Evolutionary conservation across 2,888 invertebrate species (phyloP), one percentile per base, ranked within the genome.

Genomic region (Mylabris sibirica): DNA sequence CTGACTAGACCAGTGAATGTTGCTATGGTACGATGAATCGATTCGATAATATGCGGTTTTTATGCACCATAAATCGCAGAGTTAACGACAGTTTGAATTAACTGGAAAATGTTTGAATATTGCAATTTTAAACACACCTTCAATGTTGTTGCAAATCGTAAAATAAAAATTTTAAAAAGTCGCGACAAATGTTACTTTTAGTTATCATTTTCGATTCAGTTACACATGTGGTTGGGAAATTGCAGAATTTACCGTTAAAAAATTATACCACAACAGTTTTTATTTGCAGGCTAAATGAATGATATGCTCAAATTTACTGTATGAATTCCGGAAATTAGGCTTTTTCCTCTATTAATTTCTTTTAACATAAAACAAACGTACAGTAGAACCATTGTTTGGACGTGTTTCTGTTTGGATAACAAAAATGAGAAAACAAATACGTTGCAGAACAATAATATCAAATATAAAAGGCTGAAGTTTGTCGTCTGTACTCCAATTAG

Each of bases 401-500:
- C 20, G 49, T 49, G 9, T 17, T n/a, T 49, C 17, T 1, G n/a
- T 53, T 24, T 53, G 20, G 2, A 53, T 53, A 8, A 22, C 12
- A 53, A 53, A 22, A 24, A 20, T 8, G 1, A 4, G 3, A 12
- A 22, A 12, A 49, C 20, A 49, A 49, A 30, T 12, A 60, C 44
- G 64, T 5, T n/a, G 26, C n/a, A 62, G 63, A 66, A 65, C 63
- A 65, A 69, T 63, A 60, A 53, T 30, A 30, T 12, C 22, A 53
- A 64, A 66, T 22, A 44, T 63, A 60, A 66, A 66, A 69, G 63
- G 65, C 63, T 66, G 59, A 69, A 69, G 60, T 63, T 61, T 53
- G 24, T 53, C 65, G 57, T 59, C 24, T 66, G 60, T 69, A 30
- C 69, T 60, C 66, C 66, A 69, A 69, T 69, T 69, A 66, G 64